Conservation (phyloP, 2,888 invertebrate species). For the Coecobrya sp. region DNA sequence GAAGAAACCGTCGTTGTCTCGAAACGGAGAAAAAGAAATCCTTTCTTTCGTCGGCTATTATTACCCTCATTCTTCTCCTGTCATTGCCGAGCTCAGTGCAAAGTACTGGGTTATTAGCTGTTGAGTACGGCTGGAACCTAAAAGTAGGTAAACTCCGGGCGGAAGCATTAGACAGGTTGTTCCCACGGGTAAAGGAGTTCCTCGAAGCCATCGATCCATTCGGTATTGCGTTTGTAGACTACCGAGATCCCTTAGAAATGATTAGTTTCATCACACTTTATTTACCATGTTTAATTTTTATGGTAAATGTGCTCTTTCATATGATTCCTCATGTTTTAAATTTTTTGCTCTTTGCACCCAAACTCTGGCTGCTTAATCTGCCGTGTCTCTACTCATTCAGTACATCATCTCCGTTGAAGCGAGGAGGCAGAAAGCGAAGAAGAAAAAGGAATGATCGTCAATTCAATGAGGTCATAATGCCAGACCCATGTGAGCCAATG, state of each 20-base stretch:
- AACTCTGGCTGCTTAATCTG: conserved; percentile 79
- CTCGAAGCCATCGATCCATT: conserved; percentile 71
- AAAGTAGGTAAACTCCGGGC: conserved; percentile 74
- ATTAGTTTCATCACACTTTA: conserved; percentile 82
- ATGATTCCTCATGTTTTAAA: conserved; percentile 76
- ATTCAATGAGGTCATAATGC: conserved; percentile 42
- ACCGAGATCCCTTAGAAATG: conserved; percentile 79
- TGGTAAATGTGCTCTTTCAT: conserved; percentile 74
- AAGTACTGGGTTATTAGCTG: conserved; percentile 52
- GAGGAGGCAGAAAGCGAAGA: conserved; percentile 35
- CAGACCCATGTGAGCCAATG: conserved; percentile 65
- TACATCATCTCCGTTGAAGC: conserved; percentile 73
- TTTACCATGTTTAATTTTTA: conserved; percentile 75
- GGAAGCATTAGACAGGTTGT: conserved; percentile 78
- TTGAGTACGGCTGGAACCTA: conserved; percentile 56
- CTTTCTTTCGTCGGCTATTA: conserved; percentile 30
- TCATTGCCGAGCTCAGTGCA: conserved; percentile 35
- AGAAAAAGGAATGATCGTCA: conserved; percentile 34
- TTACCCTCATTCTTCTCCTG: conserved; percentile 49
- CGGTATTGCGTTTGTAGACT: conserved; percentile 76
- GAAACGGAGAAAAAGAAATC: neutral
- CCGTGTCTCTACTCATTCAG: conserved; percentile 79
- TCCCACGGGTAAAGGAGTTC: conserved; percentile 71
- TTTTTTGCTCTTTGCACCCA: conserved; percentile 80
- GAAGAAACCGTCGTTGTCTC: conserved; percentile 10